Evolutionary conservation across 2,113 vertebrate genomes (phyloP).

Genomic region (Gallinago media): DNA sequence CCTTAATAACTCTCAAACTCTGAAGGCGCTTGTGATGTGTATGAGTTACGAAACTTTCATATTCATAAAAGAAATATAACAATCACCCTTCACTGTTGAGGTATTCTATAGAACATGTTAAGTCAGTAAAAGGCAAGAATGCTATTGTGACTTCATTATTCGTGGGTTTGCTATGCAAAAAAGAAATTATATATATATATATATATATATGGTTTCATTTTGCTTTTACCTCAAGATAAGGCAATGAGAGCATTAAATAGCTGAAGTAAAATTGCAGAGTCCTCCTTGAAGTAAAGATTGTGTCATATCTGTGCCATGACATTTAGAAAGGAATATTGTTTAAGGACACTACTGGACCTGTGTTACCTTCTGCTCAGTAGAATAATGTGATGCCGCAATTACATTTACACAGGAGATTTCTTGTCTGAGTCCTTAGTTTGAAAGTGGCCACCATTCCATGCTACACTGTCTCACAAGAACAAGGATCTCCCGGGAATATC

Average conservation of each 20-base stretch:
- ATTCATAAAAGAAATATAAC: constrained; percentile 25
- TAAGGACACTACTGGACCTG: not conserved
- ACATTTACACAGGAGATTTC: not conserved
- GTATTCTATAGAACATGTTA: not conserved
- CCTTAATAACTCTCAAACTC: constrained; percentile 49
- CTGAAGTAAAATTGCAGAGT: not conserved
- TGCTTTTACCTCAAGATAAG: not conserved
- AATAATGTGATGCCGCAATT: not conserved
- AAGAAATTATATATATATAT: not conserved
- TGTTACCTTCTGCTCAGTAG: not conserved
- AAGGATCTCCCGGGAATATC: not conserved
- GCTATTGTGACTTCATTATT: not conserved
- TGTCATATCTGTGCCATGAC: not conserved
- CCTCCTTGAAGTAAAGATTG: not conserved
- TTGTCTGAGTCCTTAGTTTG: not conserved
- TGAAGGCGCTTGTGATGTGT: constrained; percentile 3
- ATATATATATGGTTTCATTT: too few species aligned
- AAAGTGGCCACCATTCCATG: not conserved
- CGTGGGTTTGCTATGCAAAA: not conserved
- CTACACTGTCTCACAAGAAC: not conserved
- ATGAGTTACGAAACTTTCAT: constrained; percentile 45
- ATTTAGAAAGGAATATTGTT: not conserved
- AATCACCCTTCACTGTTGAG: constrained; percentile 17
- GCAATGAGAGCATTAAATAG: not conserved
- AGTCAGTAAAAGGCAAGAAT: not conserved